Base-by-base conservation (phyloP, 2,888 invertebrate species). In the Hypena proboscidalis region DNA sequence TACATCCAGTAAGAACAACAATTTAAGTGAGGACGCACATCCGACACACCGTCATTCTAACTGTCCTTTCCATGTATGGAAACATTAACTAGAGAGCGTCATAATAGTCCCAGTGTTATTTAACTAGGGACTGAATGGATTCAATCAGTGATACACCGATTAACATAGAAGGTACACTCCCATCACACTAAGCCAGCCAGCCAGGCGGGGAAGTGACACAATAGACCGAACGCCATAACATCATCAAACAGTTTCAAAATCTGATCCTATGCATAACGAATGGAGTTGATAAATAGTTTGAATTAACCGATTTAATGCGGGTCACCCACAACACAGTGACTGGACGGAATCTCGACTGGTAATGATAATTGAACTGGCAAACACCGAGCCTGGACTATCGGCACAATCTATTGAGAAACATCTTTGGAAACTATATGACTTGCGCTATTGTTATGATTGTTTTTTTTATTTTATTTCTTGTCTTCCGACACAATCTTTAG, bases 231-330 rank as follows among this genome's bases (percentile, higher is more conserved):
- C 74, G 85, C 85, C 85, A 87, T 78, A 89, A 89, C 88, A 90
- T 82, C 82, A 86, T 88, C 87, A 88, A 88, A 89, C 86, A 87
- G 85, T 87, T 85, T 85, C 85, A 80, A 85, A 88, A 88, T 90
- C 86, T 82, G 86, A 87, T 87, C 85, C 83, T 85, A 88, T 86
- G 88, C 90, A 87, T 90, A 88, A 86, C 87, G 87, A 87, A 87
- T 87, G 76, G 82, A 82, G 81, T 86, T 85, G 89, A 90, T 90
- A 90, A 90, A 90, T 89, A 88, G 87, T 89, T 88, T 84, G 87
- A 90, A 90, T 90, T 90, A 88, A 90, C 90, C 90, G 90, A 90
- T 90, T 89, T 89, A 90, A 90, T 90, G 87, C 90, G 90, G 90
- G 90, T 90, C 90, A 90, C 88, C 87, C 88, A 85, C 80, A 83